phyloP scores from a whole-genome alignment of 2,888 invertebrate species.

The Marronus borbonicus region DNA sequence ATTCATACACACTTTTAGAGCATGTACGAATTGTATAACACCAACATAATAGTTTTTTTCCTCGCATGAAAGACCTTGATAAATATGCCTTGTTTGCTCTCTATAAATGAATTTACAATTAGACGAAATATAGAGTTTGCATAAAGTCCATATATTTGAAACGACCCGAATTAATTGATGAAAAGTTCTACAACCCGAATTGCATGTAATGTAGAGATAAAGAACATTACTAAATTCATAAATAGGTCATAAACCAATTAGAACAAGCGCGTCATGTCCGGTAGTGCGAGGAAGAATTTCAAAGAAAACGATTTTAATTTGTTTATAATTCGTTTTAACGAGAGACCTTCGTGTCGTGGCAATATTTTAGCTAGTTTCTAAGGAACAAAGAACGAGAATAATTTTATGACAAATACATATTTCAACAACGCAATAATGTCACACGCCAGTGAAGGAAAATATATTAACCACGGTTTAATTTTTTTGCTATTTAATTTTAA shows the following conservation, averaged over 20 bases:
- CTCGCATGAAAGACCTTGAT: neutral
- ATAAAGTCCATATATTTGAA: no score
- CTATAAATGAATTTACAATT: no score
- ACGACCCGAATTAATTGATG: no score
- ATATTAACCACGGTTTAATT: no score
- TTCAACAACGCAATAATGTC: no score
- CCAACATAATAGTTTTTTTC: neutral
- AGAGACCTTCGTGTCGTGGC: neutral
- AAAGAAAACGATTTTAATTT: slow-evolving; percentile 28
- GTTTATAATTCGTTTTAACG: slow-evolving; percentile 11
- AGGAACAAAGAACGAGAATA: no score
- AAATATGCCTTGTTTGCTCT: slow-evolving; percentile 8
- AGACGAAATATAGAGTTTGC: no score
- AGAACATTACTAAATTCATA: slow-evolving; percentile 39
- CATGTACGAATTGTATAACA: slow-evolving; percentile 4
- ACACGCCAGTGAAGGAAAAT: no score
- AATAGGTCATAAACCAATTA: slow-evolving; percentile 42
- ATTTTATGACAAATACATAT: no score
- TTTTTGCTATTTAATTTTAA: no score
- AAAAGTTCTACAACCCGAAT: neutral
- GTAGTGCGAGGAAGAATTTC: slow-evolving; percentile 27
- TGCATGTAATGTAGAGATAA: slow-evolving; percentile 27
- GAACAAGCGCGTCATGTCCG: slow-evolving; percentile 41
- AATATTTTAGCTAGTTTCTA: no score
- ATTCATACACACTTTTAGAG: slow-evolving; percentile 6